Base-by-base conservation (phyloP, 2,797 vertebrate species). In the Pipistrellus nathusii region DNA sequence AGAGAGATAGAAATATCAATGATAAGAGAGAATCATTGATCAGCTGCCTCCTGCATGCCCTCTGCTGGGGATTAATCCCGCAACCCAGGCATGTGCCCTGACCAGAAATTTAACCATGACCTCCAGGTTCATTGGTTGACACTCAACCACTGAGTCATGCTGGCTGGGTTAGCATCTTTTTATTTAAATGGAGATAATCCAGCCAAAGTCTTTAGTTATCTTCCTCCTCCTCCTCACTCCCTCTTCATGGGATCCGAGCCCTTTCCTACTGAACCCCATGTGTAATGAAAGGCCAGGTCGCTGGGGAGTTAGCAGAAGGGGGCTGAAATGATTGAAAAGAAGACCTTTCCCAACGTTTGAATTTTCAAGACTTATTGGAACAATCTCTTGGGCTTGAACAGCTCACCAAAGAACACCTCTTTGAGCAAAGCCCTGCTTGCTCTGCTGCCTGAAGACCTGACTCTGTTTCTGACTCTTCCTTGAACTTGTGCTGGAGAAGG, bases 321-420 rank as follows among this genome's bases (percentile, higher is more conserved):
- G 55, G 81, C 84, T 0, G 12, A 96, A 92, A 93, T 76, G 15
- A 51, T 27, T 89, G 83, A 82, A 84, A 92, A 88, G 88, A 82
- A 62, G 76, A 85, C 14, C 53, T 83, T 90, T 78, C 48, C 69
- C 69, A 91, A 94, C 51, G 86, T 95, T 78, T 48, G 35, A 71
- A 85, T 94, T 94, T 95, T 88, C 51, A 82, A 85, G 62, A 95
- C 51, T 85, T 27, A 72, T 81, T 59, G 55, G 68, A 94, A 95
- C 59, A 87, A 46, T 57, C 30, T 82, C 77, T 93, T 32, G 25
- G 2, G 44, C 88, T 59, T 46, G n/a, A 92, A 71, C 23, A 94
- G 66, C 48, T 95, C 83, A 76, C n/a, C 27, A 18, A 72, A 85
- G 81, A 73, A 66, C 35, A 20, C 13, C 1, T 69, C 23, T 62